Evolutionary conservation across 2,113 vertebrate species (phyloP).

Genomic region (Chamaetylas fuelleborni): DNA sequence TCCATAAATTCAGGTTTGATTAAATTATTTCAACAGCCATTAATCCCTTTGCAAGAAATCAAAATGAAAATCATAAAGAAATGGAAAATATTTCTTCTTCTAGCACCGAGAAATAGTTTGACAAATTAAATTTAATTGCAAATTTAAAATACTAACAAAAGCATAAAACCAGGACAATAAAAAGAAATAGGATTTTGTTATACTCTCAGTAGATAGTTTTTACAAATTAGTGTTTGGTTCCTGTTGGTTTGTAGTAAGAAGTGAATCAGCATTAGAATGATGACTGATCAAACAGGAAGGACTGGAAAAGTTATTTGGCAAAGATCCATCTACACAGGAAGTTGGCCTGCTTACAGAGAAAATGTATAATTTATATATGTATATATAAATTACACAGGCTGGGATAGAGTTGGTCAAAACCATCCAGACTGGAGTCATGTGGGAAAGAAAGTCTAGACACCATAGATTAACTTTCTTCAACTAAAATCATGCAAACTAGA

Average conservation of each 20-base stretch:
- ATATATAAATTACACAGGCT: slow-evolving; percentile 62
- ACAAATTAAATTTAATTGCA: background rate
- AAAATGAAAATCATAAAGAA: background rate
- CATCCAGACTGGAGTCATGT: slow-evolving; percentile 46
- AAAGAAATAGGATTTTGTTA: background rate
- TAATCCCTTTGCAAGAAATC: background rate
- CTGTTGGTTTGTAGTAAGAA: background rate
- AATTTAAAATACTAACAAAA: background rate
- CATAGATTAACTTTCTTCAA: slow-evolving; percentile 31
- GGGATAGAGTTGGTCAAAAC: slow-evolving; percentile 44
- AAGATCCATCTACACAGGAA: slow-evolving; percentile 6
- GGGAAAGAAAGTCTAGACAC: slow-evolving; percentile 66
- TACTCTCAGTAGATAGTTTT: background rate
- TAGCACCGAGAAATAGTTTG: background rate
- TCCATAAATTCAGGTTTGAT: background rate
- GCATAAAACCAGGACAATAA: background rate
- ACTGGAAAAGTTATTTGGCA: slow-evolving; percentile 67
- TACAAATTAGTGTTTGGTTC: slow-evolving; percentile 32
- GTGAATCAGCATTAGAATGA: slow-evolving; percentile 7
- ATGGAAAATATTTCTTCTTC: background rate
- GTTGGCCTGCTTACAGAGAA: slow-evolving; percentile 67
- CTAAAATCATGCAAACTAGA: slow-evolving; percentile 33
- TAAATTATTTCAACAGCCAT: background rate
- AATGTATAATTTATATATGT: slow-evolving; percentile 10
- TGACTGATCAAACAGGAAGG: slow-evolving; percentile 9